phyloP scores from a whole-genome alignment of 2,797 vertebrate genomes.

The Rhynchotus rufescens region DNA sequence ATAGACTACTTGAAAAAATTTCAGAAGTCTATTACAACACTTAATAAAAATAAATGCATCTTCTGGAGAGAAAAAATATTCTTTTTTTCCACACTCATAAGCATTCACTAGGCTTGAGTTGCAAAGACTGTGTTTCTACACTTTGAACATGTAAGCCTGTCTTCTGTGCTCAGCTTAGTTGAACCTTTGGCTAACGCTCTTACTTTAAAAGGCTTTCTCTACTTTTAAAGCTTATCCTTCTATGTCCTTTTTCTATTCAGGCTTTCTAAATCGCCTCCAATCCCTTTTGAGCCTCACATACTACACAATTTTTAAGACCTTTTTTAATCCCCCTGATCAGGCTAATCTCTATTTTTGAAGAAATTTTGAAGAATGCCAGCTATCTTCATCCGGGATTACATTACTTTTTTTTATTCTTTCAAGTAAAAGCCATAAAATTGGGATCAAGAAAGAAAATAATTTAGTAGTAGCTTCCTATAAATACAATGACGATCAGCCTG shows the following conservation, averaged over 20 bases:
- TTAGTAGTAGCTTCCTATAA: background rate
- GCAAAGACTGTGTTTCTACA: background rate
- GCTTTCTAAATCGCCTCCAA: slow-evolving; percentile 17
- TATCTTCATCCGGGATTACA: background rate
- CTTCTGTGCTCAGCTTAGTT: background rate
- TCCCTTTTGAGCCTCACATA: background rate
- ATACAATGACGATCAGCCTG: background rate
- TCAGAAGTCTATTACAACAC: background rate
- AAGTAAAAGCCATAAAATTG: background rate
- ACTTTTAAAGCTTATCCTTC: slow-evolving; percentile 10
- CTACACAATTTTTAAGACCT: background rate
- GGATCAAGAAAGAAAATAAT: background rate
- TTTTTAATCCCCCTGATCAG: slow-evolving; percentile 13
- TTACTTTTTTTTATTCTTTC: background rate
- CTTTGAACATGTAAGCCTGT: background rate
- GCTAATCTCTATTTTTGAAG: background rate
- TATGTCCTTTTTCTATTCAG: background rate
- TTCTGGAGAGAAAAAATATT: background rate
- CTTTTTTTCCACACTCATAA: background rate
- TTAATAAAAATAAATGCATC: background rate
- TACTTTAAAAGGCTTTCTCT: slow-evolving; percentile 16
- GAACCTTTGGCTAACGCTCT: background rate
- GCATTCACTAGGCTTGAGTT: background rate
- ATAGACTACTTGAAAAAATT: background rate
- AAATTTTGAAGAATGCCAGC: background rate